Evolutionary conservation across 2,797 vertebrate species (phyloP), one percentile per base, ranked within the genome.

Genomic region (Bovichtus variegatus): DNA sequence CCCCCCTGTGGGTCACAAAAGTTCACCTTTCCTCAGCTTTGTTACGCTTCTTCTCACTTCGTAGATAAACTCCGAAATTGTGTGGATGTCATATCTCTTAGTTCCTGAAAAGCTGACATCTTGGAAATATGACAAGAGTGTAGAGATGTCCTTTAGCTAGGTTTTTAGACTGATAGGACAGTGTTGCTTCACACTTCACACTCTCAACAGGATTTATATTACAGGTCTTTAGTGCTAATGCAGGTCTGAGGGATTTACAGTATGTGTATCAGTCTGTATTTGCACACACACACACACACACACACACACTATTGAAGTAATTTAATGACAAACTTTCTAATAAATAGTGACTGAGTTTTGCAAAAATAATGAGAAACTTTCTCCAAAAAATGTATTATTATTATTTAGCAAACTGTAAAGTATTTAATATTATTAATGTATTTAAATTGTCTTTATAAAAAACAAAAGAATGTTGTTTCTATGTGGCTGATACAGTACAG

Each of bases 21-120:
- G 62, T 40, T 81, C 9, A 60, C 9, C 2, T 8, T n/a, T 43
- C 15, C 34, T 12, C 3, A 29, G 47, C 31, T 40, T 36, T 34
- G 8, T 23, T 7, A 27, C 15, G 2, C 21, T 13, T 44, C n/a
- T 36, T 46, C 51, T 15, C 41, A 43, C 2, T 54, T 41, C 9
- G 15, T 19, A 1, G 25, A n/a, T 49, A 12, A 53, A 47, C 34
- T 6, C 50, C 21, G 49, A 27, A 18, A 65, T 49, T 29, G 36
- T 4, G 25, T 4, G n/a, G 19, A 53, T 55, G 63, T 60, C 63
- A 4, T 1, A 13, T 29, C 31, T 25, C 18, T 54, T 72, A 66
- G 9, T 69, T 55, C 36, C 47, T 67, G 57, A 49, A 74, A 73
- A 79, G 19, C 49, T 29, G 40, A 62, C 31, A n/a, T 72, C 25